phyloP scores from a whole-genome alignment of 2,888 invertebrate genomes.

The Muschampia plurimacula region DNA sequence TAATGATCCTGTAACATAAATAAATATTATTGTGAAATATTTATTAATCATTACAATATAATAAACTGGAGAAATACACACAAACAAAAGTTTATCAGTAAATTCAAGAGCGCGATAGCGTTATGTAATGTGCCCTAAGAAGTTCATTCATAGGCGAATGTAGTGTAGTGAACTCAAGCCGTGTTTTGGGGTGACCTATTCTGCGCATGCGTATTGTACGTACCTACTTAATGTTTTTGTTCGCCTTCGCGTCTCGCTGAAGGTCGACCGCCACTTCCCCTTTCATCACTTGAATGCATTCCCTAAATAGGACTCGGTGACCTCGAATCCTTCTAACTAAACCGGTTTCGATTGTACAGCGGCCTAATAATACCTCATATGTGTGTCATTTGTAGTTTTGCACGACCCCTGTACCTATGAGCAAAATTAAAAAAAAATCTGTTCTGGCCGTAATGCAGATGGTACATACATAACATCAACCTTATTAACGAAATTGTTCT shows the following conservation, averaged over 20 bases:
- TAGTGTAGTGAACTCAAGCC: slow-evolving; percentile 29
- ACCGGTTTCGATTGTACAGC: slow-evolving; percentile 50
- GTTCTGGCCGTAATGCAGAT: no score
- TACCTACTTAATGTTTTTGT: neutral
- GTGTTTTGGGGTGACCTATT: slow-evolving; percentile 57
- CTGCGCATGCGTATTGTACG: slow-evolving; percentile 59
- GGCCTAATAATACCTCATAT: neutral
- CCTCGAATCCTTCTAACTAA: slow-evolving; percentile 55
- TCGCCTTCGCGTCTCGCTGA: slow-evolving; percentile 46
- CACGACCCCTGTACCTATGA: neutral
- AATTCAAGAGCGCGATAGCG: slow-evolving; percentile 8
- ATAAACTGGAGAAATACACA: no score
- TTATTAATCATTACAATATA: no score
- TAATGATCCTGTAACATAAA: no score
- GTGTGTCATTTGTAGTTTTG: neutral
- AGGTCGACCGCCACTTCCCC: slow-evolving; percentile 49
- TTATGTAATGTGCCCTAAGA: slow-evolving; percentile 24
- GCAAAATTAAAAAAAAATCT: no score
- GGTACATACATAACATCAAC: no score
- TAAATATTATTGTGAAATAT: no score
- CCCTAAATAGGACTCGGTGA: slow-evolving; percentile 53
- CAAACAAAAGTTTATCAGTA: neutral
- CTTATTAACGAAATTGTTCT: no score
- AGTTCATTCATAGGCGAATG: slow-evolving; percentile 33
- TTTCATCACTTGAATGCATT: slow-evolving; percentile 48